These are phyloP conservation scores for Camponotus fellah DNA, from an alignment of 2,888 invertebrate species.

Conservation along the genomic window DNA sequence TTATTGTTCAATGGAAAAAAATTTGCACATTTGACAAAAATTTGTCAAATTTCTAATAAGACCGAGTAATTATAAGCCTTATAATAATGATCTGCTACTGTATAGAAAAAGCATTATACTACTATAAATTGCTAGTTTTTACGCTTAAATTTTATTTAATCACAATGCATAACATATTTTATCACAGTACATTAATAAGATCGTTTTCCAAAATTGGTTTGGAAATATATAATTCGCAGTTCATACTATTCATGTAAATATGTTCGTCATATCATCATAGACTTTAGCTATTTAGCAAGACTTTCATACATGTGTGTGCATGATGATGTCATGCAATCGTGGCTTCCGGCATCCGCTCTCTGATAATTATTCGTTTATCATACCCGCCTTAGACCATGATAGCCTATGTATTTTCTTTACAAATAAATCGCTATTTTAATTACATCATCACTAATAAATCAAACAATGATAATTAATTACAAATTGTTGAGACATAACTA, in stretches of 20 bases:
- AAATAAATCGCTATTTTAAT: not conserved
- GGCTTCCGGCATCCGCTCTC: slow-evolving; percentile 72
- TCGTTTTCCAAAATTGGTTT: not conserved
- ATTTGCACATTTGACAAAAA: too few relatives aligned
- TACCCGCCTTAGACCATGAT: not conserved
- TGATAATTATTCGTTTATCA: slow-evolving; percentile 62
- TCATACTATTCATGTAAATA: not conserved
- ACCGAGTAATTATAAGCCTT: too few relatives aligned
- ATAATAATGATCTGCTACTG: too few relatives aligned
- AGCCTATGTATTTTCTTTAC: not conserved
- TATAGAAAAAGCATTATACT: too few relatives aligned
- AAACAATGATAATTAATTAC: not conserved
- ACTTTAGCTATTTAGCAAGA: not conserved
- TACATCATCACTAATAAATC: not conserved
- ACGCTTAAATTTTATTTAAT: not conserved
- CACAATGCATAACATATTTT: not conserved
- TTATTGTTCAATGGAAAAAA: too few relatives aligned
- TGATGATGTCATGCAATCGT: slow-evolving; percentile 39
- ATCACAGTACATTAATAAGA: not conserved
- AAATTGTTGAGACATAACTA: not conserved
- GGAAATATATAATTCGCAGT: not conserved
- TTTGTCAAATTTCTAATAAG: too few relatives aligned
- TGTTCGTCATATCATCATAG: not conserved
- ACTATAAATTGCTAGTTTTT: too few relatives aligned
- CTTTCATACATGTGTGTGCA: not conserved